A percentile compares a stretch with the other conserved stretches of the same genome.
These are phyloP conservation scores for Mythimna ferrago DNA, from an alignment of 2,888 invertebrate species.

Conservation along the genomic window DNA sequence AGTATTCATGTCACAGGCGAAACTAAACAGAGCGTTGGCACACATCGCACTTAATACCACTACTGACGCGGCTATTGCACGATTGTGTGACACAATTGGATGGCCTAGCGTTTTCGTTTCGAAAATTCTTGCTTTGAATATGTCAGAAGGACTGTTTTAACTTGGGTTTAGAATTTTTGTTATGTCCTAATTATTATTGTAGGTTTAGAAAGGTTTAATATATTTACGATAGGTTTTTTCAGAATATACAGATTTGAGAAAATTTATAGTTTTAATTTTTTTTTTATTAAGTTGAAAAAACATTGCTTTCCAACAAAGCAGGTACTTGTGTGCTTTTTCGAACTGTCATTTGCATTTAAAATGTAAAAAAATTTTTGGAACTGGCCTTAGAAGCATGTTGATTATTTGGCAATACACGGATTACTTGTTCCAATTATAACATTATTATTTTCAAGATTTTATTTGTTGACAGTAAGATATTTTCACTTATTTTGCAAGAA, in stretches of 20 bases:
- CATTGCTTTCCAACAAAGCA: no score
- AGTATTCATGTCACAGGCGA: slow-evolving; percentile 46
- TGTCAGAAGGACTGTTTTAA: background rate
- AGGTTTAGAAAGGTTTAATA: background rate
- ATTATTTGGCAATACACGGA: background rate
- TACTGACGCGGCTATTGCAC: slow-evolving; percentile 16
- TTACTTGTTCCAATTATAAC: no score
- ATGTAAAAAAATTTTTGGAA: no score
- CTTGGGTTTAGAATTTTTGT: background rate
- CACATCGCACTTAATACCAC: slow-evolving; percentile 46
- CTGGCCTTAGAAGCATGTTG: background rate
- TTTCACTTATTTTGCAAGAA: background rate
- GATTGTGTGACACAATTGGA: slow-evolving; percentile 32
- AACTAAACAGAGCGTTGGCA: slow-evolving; percentile 47
- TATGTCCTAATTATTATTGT: background rate
- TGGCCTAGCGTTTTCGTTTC: slow-evolving; percentile 26
- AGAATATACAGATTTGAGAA: background rate
- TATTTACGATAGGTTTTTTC: background rate
- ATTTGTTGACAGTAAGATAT: background rate
- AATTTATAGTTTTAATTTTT: background rate
- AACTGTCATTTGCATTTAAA: no score
- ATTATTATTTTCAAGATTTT: background rate
- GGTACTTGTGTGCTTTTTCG: no score
- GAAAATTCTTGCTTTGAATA: slow-evolving; percentile 10
- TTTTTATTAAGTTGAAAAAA: no score